Evolutionary conservation across 2,797 vertebrate genomes (phyloP), one percentile per base, ranked within the genome.

Genomic region (Protonibea diacanthus): DNA sequence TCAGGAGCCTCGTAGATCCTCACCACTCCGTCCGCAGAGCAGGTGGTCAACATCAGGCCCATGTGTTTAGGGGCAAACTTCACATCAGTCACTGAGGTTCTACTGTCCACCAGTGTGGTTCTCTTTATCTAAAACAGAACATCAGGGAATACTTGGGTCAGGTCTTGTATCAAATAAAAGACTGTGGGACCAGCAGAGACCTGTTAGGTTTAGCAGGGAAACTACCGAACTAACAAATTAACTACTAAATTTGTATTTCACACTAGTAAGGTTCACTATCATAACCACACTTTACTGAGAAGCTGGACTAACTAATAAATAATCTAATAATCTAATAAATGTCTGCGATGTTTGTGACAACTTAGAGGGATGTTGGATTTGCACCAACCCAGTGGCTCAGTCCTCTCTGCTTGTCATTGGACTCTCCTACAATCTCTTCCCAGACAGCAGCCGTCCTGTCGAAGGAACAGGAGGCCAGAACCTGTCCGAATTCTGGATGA

Each of bases 341-440:
- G 5, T 56, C 12, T 42, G 17, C 27, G 5, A 45, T 11, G 6
- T 10, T 9, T 70, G 23, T 45, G 14, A 7, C 45, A 3, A 6
- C 67, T 66, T 2, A 48, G 0, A 33, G 9, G 4, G 11, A 23
- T 33, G 25, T 6, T 2, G 6, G 0, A 33, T 48, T n/a, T 61
- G 51, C 14, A 88, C 96, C 94, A 47, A 99, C 98, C 98, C 98
- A 99, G 83, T 99, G 98, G 92, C 98, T 99, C 86, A 98, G 96
- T 68, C 97, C 97, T 69, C 97, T 96, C 74, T 99, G 97, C 92
- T 99, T 99, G 93, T 99, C 98, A 38, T 99, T 99, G 40, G 98
- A 99, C 76, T 99, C 98, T n/a, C 98, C 98, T 2, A 99, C 98
- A 63, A 99, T 99, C 94, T 99, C 98, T 92, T 99, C 98, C 98